Base-by-base conservation (phyloP, 1,140 invertebrate genomes). In the Leptopilina boulardi region DNA sequence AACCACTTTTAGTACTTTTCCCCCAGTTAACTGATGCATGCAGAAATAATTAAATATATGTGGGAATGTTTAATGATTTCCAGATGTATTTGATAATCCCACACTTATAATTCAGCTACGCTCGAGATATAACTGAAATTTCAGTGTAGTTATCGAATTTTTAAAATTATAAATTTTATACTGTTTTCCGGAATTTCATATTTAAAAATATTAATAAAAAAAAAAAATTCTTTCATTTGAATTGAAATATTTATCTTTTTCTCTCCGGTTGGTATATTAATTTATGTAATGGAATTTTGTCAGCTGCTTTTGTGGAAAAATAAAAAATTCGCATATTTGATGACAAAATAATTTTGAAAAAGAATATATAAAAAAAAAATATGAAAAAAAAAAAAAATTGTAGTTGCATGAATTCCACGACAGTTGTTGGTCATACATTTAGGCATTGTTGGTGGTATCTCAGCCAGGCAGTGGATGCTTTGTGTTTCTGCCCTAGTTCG, bases 401-500 rank as follows among this genome's bases (percentile, higher is more conserved):
- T 83, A 77, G 78, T 81, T 83, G 41, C 75, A 75, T 75, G 56
- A 74, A 72, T 74, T 75, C 66, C 70, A 75, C 42, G 70, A 75
- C 77, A 79, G 79, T 80, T 82, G 80, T 85, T 83, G 80, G 82
- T 84, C 77, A 81, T 84, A 85, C 87, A 84, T 88, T 88, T 85
- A 86, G 84, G 86, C 83, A 87, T 88, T 86, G 86, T 88, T 86
- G 86, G 83, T 78, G 83, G 82, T 88, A 89, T 89, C 87, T 88
- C 85, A 84, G 74, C 80, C 76, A 83, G 85, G 83, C 84, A 85
- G 82, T 86, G 83, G 84, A 76, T 82, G 87, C 88, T 89, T 90
- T 89, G 87, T 89, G 84, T 88, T 87, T 89, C 87, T 89, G 89
- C 82, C 85, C 88, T 83, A 90, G 85, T 90, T 89, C 79, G 84